Base-by-base conservation (phyloP, 2,888 invertebrate genomes). In the Azorinus chamasolen region DNA sequence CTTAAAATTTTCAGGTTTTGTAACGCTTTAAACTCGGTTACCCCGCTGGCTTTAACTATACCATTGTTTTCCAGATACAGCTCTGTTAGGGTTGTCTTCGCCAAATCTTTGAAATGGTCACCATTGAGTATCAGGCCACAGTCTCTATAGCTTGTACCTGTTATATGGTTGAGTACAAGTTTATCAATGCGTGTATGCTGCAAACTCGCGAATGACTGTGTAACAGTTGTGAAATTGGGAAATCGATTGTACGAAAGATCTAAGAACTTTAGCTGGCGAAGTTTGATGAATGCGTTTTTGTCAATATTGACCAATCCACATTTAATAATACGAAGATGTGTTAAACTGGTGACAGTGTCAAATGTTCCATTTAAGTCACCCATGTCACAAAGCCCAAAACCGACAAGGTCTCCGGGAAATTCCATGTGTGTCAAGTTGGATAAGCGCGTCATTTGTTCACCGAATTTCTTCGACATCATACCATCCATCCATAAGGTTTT, bases 401-500 rank as follows among this genome's bases (percentile, higher is more conserved):
- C 24, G 12, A 59, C 14, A n/a, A n/a, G 37, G 14, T 59, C 50
- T 2, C 75, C 75, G 0, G 75, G 41, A 16, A 76, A 41, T 41
- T n/a, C 12, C 5, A 76, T 10, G 2, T 48, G 24, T 50, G 14
- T 61, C 43, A 76, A 41, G 18, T 37, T 59, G 18, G 46, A 27
- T 32, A 76, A 45, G 14, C 65, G 48, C 6, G 37, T 39, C 37
- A 70, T 70, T 8, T 43, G 65, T 22, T 20, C 12, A 20, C 75
- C 75, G 32, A 76, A 69, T 24, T 32, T 25, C 20, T 48, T 65
- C 24, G 61, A 50, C 10, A 61, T 27, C 45, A 70, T 43, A 6
- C 75, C 75, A 32, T 76, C 75, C 16, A 76, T 69, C 65, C 62
- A 64, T 32, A 76, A 39, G 46, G 59, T 55, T 18, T 32, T 27